Base-by-base conservation (phyloP, 1,140 invertebrate species). In the Drosophila suzukii region DNA sequence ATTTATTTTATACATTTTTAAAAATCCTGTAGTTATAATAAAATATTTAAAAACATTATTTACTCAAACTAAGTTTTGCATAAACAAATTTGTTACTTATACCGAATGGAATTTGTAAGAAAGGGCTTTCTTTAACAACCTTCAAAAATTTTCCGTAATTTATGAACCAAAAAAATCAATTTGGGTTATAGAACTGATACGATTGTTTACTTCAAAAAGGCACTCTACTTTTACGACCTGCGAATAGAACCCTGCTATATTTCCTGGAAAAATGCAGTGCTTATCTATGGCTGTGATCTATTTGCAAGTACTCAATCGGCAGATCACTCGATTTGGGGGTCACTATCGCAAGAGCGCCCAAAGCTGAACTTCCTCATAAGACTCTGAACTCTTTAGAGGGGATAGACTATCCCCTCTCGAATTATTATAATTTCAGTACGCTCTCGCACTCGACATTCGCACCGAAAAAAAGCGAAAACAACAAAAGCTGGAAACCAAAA, bases 381-480 rank as follows among this genome's bases (percentile, higher is more conserved):
- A 38, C 5, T 13, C 47, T 13, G 12, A 4, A 12, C 8, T 24
- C 17, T 20, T 24, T 10, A 7, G 3, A 17, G 44, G 6, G 4
- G 10, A 38, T 7, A n/a, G 3, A 27, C 34, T 4, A 12, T 0
- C 1, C 27, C 27, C 27, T 2, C 0, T 27, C 41, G 70, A 83
- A 83, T 79, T 79, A 83, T 79, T 39, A 76, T 83, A 79, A 83
- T 83, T 79, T 72, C 13, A 55, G 70, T 75, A 71, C 11, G 58
- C 74, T 77, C 68, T 89, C 73, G 76, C 73, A 65, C 63, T 83
- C 76, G 73, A 78, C 62, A 83, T 65, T 81, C 77, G 55, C 43
- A 60, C 58, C 51, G 41, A 63, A 81, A 84, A 56, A 78, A 57
- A 54, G 47, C 44, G 20, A 62, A 47, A 81, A 61, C 54, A 66